Evolutionary conservation across 2,888 invertebrate species (phyloP).

Genomic region (Andrena dorsata): DNA sequence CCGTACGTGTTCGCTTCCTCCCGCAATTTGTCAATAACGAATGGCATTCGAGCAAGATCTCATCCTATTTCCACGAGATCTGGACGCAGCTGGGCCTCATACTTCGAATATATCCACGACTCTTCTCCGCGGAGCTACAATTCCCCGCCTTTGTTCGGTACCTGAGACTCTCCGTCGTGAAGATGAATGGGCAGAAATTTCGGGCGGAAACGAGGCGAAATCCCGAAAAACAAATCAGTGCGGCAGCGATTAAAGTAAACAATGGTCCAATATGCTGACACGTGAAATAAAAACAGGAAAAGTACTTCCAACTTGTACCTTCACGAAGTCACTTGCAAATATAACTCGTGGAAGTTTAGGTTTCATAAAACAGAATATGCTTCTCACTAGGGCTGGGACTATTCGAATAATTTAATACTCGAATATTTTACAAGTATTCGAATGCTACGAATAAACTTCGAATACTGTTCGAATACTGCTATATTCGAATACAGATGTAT

Average conservation of each 20-base stretch:
- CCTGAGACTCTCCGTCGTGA: background rate
- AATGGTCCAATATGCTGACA: background rate
- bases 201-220: background rate
- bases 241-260: background rate
- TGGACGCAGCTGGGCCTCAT: slow-evolving; percentile 22
- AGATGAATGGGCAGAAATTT: background rate
- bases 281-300: background rate
- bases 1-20: background rate
- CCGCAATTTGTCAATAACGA: slow-evolving; percentile 2
- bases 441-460: too few relatives aligned
- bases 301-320: too few relatives aligned
- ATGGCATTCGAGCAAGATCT: slow-evolving; percentile 7
- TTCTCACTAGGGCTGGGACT: too few relatives aligned
- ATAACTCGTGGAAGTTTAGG: too few relatives aligned
- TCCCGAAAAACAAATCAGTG: background rate
- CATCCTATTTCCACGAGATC: slow-evolving; percentile 6
- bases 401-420: too few relatives aligned
- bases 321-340: too few relatives aligned
- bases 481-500: too few relatives aligned
- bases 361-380: too few relatives aligned
- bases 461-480: too few relatives aligned
- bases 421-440: too few relatives aligned
- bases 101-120: background rate
- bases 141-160: background rate
- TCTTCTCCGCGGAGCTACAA: background rate